Base-by-base conservation (phyloP, 1,140 invertebrate species). In the Saccostrea glomerata region DNA sequence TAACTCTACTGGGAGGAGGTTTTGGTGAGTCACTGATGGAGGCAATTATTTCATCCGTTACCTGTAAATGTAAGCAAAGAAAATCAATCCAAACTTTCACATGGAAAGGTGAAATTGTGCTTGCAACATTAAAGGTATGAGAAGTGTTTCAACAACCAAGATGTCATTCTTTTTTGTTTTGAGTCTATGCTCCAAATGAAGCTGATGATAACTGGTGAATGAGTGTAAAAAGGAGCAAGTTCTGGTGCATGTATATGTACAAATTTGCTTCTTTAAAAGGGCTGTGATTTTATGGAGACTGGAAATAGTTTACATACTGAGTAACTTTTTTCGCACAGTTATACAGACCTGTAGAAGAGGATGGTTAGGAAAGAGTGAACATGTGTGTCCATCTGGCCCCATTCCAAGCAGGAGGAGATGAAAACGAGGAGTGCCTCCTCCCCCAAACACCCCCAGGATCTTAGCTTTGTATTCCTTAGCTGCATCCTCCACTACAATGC, bases 341-440 rank as follows among this genome's bases (percentile, higher is more conserved):
- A 12, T 82, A 55, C 54, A 82, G 86, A 94, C 94, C 90, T 93
- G 17, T 23, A 93, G 85, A 23, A 97, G 93, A 9, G 95, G 94
- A 95, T 99, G 98, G 58, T 96, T 96, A 0, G 99, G 99, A 95
- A 99, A 99, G 13, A 99, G 95, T 0, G 98, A 99, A 92, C 98
- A 99, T 0, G 98, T 99, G 94, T 99, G 99, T 0, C 99, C 99
- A 96, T 99, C 99, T 20, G 98, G 98, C 0, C 99, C 99, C 96
- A 99, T 97, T 25, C 99, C 99, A 17, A 99, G 95, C 11, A 99
- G 95, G 2, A 99, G 94, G 23, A 99, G 92, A 95, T 99, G 98
- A 95, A 99, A 99, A 86, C 95, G 95, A 70, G 97, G 98, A 25
- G 96, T 91, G n/a, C 90, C 90, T 54, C 96, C 94, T 20, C 96